Evolutionary conservation across 2,113 vertebrate species (phyloP), one percentile per base, ranked within the genome.

Genomic region (Bubalus kerabau): DNA sequence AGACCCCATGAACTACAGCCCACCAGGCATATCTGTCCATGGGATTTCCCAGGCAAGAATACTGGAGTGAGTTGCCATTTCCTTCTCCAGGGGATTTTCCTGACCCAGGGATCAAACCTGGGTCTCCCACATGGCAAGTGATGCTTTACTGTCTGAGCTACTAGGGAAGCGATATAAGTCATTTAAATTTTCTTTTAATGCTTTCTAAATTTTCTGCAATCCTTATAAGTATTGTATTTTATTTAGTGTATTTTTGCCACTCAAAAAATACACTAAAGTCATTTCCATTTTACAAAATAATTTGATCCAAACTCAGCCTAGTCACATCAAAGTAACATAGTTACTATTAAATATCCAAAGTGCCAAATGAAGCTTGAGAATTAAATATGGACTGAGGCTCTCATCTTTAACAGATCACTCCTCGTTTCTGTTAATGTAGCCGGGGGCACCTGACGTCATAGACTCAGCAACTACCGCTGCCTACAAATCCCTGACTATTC

Each of bases 181-280:
- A 92, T 62, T 94, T 85, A 26, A 28, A 59, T 92, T 81, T 74
- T 24, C 30, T 32, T 95, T 84, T 40, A 96, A 60, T 26, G 46
- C 6, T 84, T 71, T 76, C 52, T 36, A 64, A 78, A 54, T 54
- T 87, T 78, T 87, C 6, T 88, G 14, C 16, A 93, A 50, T 95
- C 94, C 56, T 81, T 83, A 23, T 60, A 30, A 91, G 52, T 23
- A 60, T 4, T 40, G 8, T n/a, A 60, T n/a, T 64, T 82, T 36
- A 71, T 96, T 56, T 13, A 57, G 21, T 46, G 40, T 16, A 64
- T 71, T 48, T 93, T 81, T 64, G 14, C 21, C 84, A 17, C 26
- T 28, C 71, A 40, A 7, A 62, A 90, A 85, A 71, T 57, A 62
- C 48, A 85, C 12, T 80, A 14, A 24, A 60, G 15, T 87, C 30